These are phyloP conservation scores for Triplophysa dalaica DNA, from an alignment of 2,113 vertebrate genomes.

Conservation along the genomic window DNA sequence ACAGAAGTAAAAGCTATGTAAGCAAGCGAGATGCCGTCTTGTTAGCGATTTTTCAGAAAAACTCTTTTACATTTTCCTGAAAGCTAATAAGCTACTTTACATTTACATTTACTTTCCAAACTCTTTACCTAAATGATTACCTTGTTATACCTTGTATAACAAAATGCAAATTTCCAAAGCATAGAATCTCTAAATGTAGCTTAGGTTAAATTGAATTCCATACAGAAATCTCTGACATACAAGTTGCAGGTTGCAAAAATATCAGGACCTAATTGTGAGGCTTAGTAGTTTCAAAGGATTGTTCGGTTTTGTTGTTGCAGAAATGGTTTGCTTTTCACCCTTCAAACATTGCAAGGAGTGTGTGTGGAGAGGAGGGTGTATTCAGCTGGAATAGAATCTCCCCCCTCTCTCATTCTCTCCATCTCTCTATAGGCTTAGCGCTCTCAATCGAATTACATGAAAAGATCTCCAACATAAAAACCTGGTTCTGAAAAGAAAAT, in stretches of 20 bases:
- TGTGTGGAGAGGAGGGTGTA: conserved; percentile 24
- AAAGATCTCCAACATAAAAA: conserved; percentile 56
- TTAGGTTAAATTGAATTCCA: conserved; percentile 13
- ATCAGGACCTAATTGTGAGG: conserved; percentile 25
- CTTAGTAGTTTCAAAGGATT: conserved; percentile 35
- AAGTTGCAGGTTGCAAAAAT: not conserved
- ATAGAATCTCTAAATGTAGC: not conserved
- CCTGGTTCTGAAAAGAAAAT: conserved; percentile 49
- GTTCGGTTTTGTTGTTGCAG: conserved; percentile 40
- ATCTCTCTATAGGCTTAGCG: conserved; percentile 49
- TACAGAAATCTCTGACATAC: conserved; percentile 15
- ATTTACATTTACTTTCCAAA: not conserved
- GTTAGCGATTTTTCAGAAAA: not conserved
- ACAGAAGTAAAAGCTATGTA: conserved; percentile 6
- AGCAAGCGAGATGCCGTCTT: not conserved
- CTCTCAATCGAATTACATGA: conserved; percentile 60
- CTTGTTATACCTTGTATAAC: not conserved
- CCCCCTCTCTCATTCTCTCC: conserved; percentile 26
- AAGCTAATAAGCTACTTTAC: not conserved
- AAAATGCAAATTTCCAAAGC: conserved; percentile 5
- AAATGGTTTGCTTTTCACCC: conserved; percentile 34
- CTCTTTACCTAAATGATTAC: not conserved
- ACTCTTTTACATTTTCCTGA: not conserved
- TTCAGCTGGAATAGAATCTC: conserved; percentile 40
- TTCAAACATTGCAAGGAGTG: conserved; percentile 44